A percentile compares a stretch with the other conserved stretches of the same genome.
Evolutionary conservation across 2,797 vertebrate genomes (phyloP).

Genomic region (Sebastes oblongus): DNA sequence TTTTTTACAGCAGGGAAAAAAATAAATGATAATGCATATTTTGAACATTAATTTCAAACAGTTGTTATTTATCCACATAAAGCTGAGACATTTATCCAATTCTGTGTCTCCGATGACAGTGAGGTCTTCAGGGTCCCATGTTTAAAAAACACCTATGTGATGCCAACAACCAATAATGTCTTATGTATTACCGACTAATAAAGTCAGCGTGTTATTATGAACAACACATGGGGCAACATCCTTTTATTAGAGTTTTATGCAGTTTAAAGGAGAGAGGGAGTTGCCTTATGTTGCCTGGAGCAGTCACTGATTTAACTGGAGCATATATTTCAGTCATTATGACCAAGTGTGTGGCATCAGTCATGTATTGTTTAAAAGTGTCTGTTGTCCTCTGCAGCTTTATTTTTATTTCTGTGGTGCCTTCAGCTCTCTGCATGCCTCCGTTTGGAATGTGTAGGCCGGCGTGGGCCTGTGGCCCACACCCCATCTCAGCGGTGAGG

Average conservation of each 20-base stretch:
- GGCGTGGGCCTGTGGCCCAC: slow-evolving; percentile 76
- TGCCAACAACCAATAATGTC: slow-evolving; percentile 48
- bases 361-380: slow-evolving; percentile 69
- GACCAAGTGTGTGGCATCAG: slow-evolving; percentile 61
- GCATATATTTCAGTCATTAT: slow-evolving; percentile 62
- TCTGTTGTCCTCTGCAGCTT: slow-evolving; percentile 70
- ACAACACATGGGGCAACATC: slow-evolving; percentile 46
- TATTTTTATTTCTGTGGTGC: slow-evolving; percentile 65
- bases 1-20: slow-evolving; percentile 43
- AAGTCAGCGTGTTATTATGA: slow-evolving; percentile 57
- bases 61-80: slow-evolving; percentile 50
- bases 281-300: slow-evolving; percentile 57
- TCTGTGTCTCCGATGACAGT: slow-evolving; percentile 53
- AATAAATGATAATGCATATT: slow-evolving; percentile 52
- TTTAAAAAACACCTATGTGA: slow-evolving; percentile 52
- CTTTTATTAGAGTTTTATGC: slow-evolving; percentile 55
- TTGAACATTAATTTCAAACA: slow-evolving; percentile 58
- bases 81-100: slow-evolving; percentile 60
- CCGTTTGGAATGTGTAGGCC: slow-evolving; percentile 80
- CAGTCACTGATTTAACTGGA: slow-evolving; percentile 57
- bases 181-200: slow-evolving; percentile 57
- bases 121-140: slow-evolving; percentile 55
- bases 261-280: slow-evolving; percentile 49
- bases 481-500: slow-evolving; percentile 79
- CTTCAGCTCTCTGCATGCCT: slow-evolving; percentile 78